Evolutionary conservation across 2,797 vertebrate species (phyloP).

Genomic region (Tympanoctomys barrerae): DNA sequence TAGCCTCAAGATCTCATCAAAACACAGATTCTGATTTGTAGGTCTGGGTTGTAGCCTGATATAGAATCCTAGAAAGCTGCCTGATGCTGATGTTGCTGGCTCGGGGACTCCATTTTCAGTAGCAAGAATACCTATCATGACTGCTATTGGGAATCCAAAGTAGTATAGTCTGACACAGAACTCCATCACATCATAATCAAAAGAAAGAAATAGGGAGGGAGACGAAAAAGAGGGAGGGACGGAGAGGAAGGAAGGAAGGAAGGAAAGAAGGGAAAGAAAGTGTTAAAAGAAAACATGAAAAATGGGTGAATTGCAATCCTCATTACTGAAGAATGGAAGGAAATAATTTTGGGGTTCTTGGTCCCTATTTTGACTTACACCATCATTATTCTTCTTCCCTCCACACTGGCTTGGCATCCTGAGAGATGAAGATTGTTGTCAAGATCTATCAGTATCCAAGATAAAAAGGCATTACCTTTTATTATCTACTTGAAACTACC

Average conservation of each 20-base stretch:
- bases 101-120: neutral
- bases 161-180: neutral
- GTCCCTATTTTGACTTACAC: neutral
- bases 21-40: constrained; percentile 44
- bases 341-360: neutral
- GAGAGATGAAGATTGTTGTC: constrained; percentile 20
- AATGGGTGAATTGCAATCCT: neutral
- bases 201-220: neutral
- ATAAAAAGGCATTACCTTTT: constrained; percentile 61
- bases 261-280: neutral
- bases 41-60: neutral
- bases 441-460: constrained; percentile 58
- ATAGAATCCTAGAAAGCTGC: constrained; percentile 35
- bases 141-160: neutral
- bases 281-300: constrained; percentile 2
- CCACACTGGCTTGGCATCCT: constrained; percentile 52
- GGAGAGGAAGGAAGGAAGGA: neutral
- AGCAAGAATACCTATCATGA: constrained; percentile 3
- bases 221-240: neutral
- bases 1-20: constrained; percentile 53
- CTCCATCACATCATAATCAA: neutral
- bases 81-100: neutral
- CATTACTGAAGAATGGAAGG: neutral
- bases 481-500: neutral
- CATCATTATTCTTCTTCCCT: constrained; percentile 23